Evolutionary conservation across 1,140 invertebrate genomes (phyloP), one percentile per base, ranked within the genome.

Genomic region (Xylocopa sonorina): DNA sequence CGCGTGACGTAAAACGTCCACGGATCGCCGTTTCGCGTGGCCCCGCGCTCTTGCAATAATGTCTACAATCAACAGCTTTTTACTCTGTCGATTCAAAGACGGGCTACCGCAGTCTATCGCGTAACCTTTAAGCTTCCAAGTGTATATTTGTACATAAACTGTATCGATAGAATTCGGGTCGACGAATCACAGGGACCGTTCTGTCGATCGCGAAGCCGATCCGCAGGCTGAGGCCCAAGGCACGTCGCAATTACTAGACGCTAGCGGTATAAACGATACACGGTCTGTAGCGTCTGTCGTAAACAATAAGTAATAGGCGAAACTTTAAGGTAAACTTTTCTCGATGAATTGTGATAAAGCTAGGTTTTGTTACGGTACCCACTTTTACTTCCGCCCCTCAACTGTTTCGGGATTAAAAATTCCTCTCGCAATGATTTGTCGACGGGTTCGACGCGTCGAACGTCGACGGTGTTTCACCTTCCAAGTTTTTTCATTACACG

Each of bases 141-240:
- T 90, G 89, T 90, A 90, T 58, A 90, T 90, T 90, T 90, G 89
- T 90, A 90, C 72, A 90, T 90, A 90, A 78, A 68, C 78, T 64
- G 71, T n/a, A n/a, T n/a, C n/a, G n/a, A n/a, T n/a, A n/a, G n/a
- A n/a, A n/a, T n/a, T n/a, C 66, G 69, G 46, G 50, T 34, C 78
- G 64, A 78, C 67, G 67, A 71, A 53, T 71, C 78, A 64, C 12
- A 53, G 38, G 55, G 74, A 53, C 58, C 50, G 50, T 67, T 50
- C 57, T 41, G 63, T 48, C 76, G 76, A 57, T 68, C 46, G 69
- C 62, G 16, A 51, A 48, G 66, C 68, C 38, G 60, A 43, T 43
- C n/a, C 24, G 62, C 16, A 14, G 18, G 62, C 50, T 66, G 24
- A 46, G 18, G 55, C 60, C 64, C 80, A 83, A 46, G n/a, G 34